These are phyloP conservation scores for Phenganax subtilis DNA, from an alignment of 92 coral and sea anemone species.

Conservation along the genomic window DNA sequence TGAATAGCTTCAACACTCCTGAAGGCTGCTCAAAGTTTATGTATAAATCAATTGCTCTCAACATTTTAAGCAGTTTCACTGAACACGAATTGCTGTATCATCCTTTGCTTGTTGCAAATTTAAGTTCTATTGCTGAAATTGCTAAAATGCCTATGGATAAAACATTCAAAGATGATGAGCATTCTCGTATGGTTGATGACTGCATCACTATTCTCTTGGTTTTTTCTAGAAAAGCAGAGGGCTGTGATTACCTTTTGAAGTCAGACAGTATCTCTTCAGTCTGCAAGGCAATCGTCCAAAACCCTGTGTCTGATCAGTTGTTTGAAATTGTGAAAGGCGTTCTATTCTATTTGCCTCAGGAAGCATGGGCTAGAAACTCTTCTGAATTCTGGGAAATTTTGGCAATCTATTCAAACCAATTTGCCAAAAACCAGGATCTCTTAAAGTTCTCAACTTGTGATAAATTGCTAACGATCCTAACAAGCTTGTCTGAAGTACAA, in stretches of 20 bases:
- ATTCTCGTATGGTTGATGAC: constrained; percentile 43
- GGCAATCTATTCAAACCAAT: constrained; percentile 38
- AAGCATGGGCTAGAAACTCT: constrained; percentile 47
- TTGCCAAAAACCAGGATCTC: constrained; percentile 55
- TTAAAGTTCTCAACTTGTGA: constrained; percentile 67
- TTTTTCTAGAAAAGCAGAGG: constrained; percentile 52
- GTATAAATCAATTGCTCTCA: constrained; percentile 67
- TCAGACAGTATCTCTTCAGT: constrained; percentile 40
- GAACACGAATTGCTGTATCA: constrained; percentile 62
- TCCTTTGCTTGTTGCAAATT: constrained; percentile 68
- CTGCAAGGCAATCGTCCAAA: constrained; percentile 39
- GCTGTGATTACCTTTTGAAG: constrained; percentile 53
- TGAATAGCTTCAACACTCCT: constrained; percentile 60
- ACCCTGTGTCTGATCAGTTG: constrained; percentile 2
- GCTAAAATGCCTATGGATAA: constrained; percentile 17
- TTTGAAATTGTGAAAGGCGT: constrained; percentile 58
- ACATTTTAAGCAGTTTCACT: constrained; percentile 84
- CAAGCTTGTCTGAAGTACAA: constrained; percentile 35
- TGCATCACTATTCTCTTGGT: constrained; percentile 57
- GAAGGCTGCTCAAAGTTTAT: constrained; percentile 54
- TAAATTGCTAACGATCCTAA: constrained; percentile 48
- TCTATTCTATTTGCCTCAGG: constrained; percentile 41
- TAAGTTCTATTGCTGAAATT: constrained; percentile 48
- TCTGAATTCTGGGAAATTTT: constrained; percentile 46
- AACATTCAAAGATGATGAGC: not conserved